Conservation (phyloP, 2,113 vertebrate species). For the Struthidea cinerea region DNA sequence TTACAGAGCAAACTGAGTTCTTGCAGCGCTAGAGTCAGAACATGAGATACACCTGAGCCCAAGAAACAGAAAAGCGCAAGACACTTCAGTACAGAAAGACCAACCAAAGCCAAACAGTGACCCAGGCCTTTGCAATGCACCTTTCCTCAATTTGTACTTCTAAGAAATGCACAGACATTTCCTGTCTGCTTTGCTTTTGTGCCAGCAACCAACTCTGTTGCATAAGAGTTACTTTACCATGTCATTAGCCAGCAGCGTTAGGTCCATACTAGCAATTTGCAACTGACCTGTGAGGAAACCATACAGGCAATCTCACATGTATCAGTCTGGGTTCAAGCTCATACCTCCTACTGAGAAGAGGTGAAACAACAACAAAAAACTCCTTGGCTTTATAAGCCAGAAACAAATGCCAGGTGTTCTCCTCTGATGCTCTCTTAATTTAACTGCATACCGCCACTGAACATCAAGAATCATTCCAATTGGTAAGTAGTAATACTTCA, state of each 20-base stretch:
- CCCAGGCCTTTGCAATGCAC: background rate
- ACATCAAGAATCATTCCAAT: background rate
- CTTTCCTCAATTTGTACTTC: background rate
- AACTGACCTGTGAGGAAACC: background rate
- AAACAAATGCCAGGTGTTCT: background rate
- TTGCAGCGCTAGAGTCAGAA: constrained; percentile 81
- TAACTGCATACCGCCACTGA: background rate
- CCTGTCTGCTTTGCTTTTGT: background rate
- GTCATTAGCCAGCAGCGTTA: background rate
- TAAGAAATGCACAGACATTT: background rate
- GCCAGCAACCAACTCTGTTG: background rate
- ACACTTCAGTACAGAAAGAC: constrained; percentile 27
- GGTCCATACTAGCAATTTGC: background rate
- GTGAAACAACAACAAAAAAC: background rate
- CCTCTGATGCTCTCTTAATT: background rate
- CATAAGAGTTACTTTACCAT: background rate
- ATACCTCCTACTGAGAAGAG: background rate
- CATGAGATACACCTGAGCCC: constrained; percentile 78
- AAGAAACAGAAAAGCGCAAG: constrained; percentile 53
- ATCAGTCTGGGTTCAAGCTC: background rate
- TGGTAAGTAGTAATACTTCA: background rate
- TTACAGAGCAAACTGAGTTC: constrained; percentile 81
- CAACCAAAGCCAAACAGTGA: background rate
- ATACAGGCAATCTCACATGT: background rate
- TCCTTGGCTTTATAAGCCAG: background rate